Base-by-base conservation (phyloP, 2,888 invertebrate species). In the Eulithis testata region DNA sequence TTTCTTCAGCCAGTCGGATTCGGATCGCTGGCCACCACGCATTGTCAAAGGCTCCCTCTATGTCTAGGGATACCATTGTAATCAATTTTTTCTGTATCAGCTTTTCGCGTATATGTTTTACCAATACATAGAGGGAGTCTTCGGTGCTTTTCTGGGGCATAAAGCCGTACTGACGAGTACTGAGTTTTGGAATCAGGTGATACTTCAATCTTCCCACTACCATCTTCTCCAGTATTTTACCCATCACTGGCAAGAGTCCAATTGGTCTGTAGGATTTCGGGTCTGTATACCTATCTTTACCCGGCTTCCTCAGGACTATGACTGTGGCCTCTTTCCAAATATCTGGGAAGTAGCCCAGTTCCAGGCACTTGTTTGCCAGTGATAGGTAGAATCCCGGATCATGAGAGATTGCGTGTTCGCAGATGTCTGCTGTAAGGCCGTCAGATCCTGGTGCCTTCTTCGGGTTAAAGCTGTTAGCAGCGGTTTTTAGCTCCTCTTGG, bases 231-330 rank as follows among this genome's bases (percentile, higher is more conserved):
- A 69, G 12, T 0, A 73, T 57, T 49, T 73, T 68, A 8, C 70
- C 72, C 4, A 77, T 52, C 0, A 76, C 64, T 1, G 74, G 69
- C 47, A 77, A 63, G 0, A 75, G 64, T 0, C 75, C 75, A 4
- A 76, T 74, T 0, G 73, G 74, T 49, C 73, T 54, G 27, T 72
- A 74, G 0, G 72, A 64, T 36, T 74, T 76, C 7, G 73, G 68
- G 9, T 31, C 44, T 1, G 70, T 49, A n/a, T 60, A 60, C 21
- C 54, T 11, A 0, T 47, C 37, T 9, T 60, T 60, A 3, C 40
- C 40, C 3, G 60, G 60, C 12, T 61, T 54, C 3, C 49, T 4
- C 2, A 61, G 8, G n/a, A n/a, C n/a, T 1, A 62, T 47, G 3
- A 63, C 63, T n/a, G 52, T 63, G 0, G 63, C 63, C n/a, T 63